These are phyloP conservation scores for Lithobius niger DNA, from an alignment of 1,140 invertebrate species.

Conservation along the genomic window DNA sequence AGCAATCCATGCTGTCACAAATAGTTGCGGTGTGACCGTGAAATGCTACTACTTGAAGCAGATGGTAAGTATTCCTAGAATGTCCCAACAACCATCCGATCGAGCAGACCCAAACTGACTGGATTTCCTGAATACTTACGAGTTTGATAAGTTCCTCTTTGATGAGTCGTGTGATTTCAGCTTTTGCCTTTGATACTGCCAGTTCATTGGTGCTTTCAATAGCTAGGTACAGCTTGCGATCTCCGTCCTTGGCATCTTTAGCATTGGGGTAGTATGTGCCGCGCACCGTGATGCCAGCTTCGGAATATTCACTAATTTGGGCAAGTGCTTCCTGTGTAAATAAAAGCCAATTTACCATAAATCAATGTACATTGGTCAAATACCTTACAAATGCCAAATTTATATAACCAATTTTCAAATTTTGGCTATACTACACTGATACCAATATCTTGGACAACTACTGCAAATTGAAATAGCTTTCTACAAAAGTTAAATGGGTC, in stretches of 20 bases:
- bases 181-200: conserved; percentile 93
- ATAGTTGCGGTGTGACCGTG: no score
- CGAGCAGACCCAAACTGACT: background rate
- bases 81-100: background rate
- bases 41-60: background rate
- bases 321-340: conserved; percentile 74
- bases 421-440: no score
- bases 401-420: no score
- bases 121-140: conserved; percentile 70
- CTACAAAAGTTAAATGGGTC: no score
- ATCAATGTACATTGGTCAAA: no score
- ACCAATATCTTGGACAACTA: no score
- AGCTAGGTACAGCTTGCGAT: conserved; percentile 93
- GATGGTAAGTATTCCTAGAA: background rate
- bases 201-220: conserved; percentile 96
- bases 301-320: conserved; percentile 97
- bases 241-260: conserved; percentile 75
- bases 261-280: conserved; percentile 90
- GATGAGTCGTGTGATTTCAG: conserved; percentile 93
- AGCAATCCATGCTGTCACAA: no score
- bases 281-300: conserved; percentile 93
- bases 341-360: no score
- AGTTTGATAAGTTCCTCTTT: conserved; percentile 94
- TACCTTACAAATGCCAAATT: no score
- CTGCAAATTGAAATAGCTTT: no score